These are phyloP conservation scores for Rutpela maculata DNA, from an alignment of 2,888 invertebrate species.

Conservation along the genomic window DNA sequence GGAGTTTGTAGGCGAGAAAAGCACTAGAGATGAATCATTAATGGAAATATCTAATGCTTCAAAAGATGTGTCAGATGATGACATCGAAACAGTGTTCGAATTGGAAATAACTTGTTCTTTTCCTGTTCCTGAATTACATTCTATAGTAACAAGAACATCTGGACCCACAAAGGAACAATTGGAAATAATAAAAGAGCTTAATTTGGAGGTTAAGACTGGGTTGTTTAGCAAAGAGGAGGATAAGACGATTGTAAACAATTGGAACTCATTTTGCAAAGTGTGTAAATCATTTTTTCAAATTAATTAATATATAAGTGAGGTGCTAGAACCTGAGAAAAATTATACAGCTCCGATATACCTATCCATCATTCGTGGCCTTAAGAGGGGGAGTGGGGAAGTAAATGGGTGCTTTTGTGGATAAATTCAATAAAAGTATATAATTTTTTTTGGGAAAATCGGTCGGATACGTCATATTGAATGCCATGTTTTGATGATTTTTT, in stretches of 20 bases:
- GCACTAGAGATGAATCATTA: background rate
- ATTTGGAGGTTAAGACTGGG: slow-evolving; percentile 40
- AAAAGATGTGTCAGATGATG: background rate
- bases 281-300: slow-evolving; percentile 17
- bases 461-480: too few relatives aligned
- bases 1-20: background rate
- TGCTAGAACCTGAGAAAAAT: too few relatives aligned
- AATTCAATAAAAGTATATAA: too few relatives aligned
- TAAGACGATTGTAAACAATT: slow-evolving; percentile 50
- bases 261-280: slow-evolving; percentile 54
- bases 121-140: slow-evolving; percentile 13
- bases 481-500: too few relatives aligned
- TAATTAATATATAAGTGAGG: too few relatives aligned
- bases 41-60: background rate
- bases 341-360: too few relatives aligned
- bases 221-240: slow-evolving; percentile 54
- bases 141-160: background rate
- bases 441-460: too few relatives aligned
- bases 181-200: slow-evolving; percentile 3
- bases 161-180: background rate
- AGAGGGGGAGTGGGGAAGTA: too few relatives aligned
- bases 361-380: too few relatives aligned
- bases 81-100: background rate
- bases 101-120: background rate
- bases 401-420: too few relatives aligned